Conservation (phyloP, 2,113 vertebrate species). For the Corythornis vintsioides region DNA sequence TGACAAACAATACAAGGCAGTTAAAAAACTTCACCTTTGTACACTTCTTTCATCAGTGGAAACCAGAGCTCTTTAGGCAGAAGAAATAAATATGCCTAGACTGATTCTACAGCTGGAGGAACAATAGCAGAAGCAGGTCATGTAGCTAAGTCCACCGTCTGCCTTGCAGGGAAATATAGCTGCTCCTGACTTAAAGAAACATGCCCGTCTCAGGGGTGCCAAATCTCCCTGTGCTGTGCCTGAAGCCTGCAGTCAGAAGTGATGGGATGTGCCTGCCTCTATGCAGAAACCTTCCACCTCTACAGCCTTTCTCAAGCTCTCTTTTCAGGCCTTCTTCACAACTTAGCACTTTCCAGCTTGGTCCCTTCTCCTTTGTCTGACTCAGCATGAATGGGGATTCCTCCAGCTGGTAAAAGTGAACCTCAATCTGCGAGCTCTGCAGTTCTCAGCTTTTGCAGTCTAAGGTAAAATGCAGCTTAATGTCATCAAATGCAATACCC, state of each 20-base stretch:
- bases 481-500: neutral
- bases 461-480: neutral
- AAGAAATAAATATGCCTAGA: neutral
- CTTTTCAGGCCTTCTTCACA: neutral
- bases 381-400: neutral
- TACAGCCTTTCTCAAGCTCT: neutral
- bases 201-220: neutral
- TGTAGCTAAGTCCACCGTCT: neutral
- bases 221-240: neutral
- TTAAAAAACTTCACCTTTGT: neutral
- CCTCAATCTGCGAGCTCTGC: neutral
- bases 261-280: neutral
- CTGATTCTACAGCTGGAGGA: neutral
- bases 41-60: neutral
- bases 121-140: neutral
- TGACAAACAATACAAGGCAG: neutral
- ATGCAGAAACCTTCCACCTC: neutral
- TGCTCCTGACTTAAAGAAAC: neutral
- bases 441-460: conserved; percentile 18
- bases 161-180: neutral
- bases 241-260: neutral
- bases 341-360: accelerated
- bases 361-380: neutral
- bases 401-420: neutral
- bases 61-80: neutral